Evolutionary conservation across 1,140 invertebrate genomes (phyloP), one percentile per base, ranked within the genome.

Genomic region (Heliconius himera): DNA sequence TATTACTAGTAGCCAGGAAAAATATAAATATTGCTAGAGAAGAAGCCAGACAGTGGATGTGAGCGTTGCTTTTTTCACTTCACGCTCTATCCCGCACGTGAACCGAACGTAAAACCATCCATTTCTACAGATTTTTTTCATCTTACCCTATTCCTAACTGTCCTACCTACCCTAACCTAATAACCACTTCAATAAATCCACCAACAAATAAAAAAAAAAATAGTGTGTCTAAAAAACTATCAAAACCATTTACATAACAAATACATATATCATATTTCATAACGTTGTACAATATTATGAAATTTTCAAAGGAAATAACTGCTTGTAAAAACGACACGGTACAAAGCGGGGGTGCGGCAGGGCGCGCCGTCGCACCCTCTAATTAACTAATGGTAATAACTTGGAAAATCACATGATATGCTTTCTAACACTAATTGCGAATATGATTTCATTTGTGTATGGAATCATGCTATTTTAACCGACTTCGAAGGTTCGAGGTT

Each of bases 351-450:
- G 74, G 74, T 3, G 74, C n/a, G 74, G 33, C 20, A 66, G 33
- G 74, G 74, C 26, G 74, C 54, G 74, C 54, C 74, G 74, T 60
- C 74, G 18, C 74, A 60, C 74, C 74, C 60, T 75, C n/a, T 75
- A 75, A 75, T 75, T 75, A 75, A 18, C 13, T 29, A 54, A 74
- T 74, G 73, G 73, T 36, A 29, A 51, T 18, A 29, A 54, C 54
- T 56, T 56, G 49, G 54, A 51, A 74, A 74, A 74, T 74, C 73
- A 74, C 26, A 74, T 4, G 49, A 33, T 36, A 56, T 18, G 60
- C 4, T 66, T 66, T 66, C 26, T 13, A 66, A 13, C 22, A 29
- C 26, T 66, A 66, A 66, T 29, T 66, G 60, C 60, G 60, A 66
- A 66, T 66, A 66, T 29, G 60, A 66, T 66, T 66, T 66, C 60